A percentile compares a stretch with the other conserved stretches of the same genome.
phyloP scores from a whole-genome alignment of 2,888 invertebrate genomes.

The Morpho deidamia region DNA sequence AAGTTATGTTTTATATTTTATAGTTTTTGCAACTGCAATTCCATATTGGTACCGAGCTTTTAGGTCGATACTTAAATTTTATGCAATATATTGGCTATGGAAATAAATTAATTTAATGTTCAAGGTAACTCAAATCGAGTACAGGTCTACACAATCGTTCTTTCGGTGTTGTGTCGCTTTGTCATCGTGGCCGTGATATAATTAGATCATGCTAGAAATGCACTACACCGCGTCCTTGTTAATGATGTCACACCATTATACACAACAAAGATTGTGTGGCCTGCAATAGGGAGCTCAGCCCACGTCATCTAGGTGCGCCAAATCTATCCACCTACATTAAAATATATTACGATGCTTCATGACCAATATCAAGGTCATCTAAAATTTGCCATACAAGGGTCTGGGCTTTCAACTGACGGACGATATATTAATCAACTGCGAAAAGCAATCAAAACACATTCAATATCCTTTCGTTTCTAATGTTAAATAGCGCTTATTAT shows the following conservation, averaged over 20 bases:
- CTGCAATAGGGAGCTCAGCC: constrained; percentile 49
- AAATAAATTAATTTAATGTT: background rate
- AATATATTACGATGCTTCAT: constrained; percentile 23
- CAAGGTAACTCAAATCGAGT: background rate
- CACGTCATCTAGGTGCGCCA: constrained; percentile 54
- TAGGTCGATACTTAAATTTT: no score
- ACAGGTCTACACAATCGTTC: background rate
- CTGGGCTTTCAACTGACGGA: no score
- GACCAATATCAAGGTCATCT: constrained; percentile 18
- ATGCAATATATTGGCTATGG: no score
- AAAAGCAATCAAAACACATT: no score
- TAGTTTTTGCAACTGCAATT: background rate
- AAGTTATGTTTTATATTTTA: constrained; percentile 7
- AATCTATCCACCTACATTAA: constrained; percentile 39
- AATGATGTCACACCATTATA: constrained; percentile 43
- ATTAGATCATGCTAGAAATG: constrained; percentile 41
- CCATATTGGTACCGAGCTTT: background rate
- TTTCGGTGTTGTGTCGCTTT: constrained; percentile 25
- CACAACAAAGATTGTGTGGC: constrained; percentile 41
- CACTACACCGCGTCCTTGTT: constrained; percentile 42
- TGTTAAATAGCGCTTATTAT: no score
- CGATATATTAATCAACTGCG: no score
- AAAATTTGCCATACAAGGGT: no score
- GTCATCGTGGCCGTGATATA: constrained; percentile 31
- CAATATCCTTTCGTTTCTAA: no score